A percentile compares a stretch with the other conserved stretches of the same genome.
Evolutionary conservation across 2,113 vertebrate species (phyloP).

Genomic region (Loxodonta africana): DNA sequence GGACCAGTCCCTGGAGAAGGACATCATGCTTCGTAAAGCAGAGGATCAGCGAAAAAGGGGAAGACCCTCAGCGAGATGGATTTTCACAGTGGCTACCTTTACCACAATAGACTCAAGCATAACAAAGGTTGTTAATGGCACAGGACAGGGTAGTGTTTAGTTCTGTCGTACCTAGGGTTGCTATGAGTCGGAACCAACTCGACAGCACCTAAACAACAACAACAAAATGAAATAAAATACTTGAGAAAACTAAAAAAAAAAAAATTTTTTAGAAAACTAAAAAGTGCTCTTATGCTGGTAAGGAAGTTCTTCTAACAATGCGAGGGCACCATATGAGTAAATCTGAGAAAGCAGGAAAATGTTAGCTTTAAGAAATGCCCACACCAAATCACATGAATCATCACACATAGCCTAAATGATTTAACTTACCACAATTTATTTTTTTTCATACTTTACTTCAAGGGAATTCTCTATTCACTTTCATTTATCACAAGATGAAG

Average conservation of each 20-base stretch:
- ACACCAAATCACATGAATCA: neutral
- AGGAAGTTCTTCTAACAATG: neutral
- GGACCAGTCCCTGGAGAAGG: no score
- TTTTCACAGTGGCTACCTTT: no score
- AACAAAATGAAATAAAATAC: neutral
- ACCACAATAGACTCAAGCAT: no score
- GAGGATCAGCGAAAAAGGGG: no score
- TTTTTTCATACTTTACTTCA: neutral
- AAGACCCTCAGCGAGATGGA: no score
- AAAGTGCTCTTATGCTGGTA: neutral
- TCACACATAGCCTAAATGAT: neutral
- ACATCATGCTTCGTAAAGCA: no score
- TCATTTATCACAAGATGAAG: slow-evolving; percentile 15
- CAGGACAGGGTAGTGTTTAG: no score
- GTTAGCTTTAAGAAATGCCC: neutral
- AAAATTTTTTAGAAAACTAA: neutral
- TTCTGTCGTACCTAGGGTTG: no score
- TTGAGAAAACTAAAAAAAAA: neutral
- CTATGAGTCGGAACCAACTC: no score
- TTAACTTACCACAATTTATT: neutral
- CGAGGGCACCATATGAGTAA: neutral
- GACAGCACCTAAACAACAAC: no score
- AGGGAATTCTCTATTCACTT: slow-evolving; percentile 3
- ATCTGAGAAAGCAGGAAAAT: neutral
- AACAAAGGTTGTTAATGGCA: no score